These are phyloP conservation scores for Acronicta leporina DNA, from an alignment of 2,888 invertebrate species.

Conservation along the genomic window DNA sequence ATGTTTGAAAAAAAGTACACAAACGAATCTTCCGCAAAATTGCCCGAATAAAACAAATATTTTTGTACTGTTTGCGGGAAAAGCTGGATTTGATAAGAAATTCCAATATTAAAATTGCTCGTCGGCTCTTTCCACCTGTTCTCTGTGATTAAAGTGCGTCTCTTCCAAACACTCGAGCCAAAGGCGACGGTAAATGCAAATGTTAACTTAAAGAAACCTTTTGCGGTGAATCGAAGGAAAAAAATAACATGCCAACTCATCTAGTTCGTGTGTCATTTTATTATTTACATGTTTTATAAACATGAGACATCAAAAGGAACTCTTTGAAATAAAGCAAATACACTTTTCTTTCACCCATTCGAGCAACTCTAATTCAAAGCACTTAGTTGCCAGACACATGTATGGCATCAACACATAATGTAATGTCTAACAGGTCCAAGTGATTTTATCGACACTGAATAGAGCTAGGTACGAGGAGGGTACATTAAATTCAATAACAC, in stretches of 20 bases:
- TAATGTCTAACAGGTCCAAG: constrained; percentile 69
- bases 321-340: constrained; percentile 47
- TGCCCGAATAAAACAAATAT: constrained; percentile 59
- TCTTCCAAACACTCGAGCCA: constrained; percentile 73
- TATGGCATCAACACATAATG: constrained; percentile 52
- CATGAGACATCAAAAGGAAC: constrained; percentile 63
- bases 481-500: constrained; percentile 89
- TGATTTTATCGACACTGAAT: constrained; percentile 82
- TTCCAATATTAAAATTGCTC: constrained; percentile 84
- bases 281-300: constrained; percentile 66
- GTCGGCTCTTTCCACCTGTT: constrained; percentile 78
- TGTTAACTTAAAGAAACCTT: constrained; percentile 80
- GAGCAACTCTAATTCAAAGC: constrained; percentile 48
- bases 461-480: constrained; percentile 79
- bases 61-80: constrained; percentile 61
- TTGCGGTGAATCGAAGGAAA: constrained; percentile 75
- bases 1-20: constrained; percentile 50
- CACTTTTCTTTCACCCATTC: constrained; percentile 39
- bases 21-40: constrained; percentile 53
- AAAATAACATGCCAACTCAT: constrained; percentile 71
- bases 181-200: constrained; percentile 80
- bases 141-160: constrained; percentile 85
- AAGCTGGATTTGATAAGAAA: constrained; percentile 79
- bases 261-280: constrained; percentile 70
- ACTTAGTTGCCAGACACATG: constrained; percentile 43